Percentiles rank a stretch among this genome's conserved stretches.
Evolutionary conservation across 1,140 invertebrate species (phyloP).

Genomic region (Zophobas morio): DNA sequence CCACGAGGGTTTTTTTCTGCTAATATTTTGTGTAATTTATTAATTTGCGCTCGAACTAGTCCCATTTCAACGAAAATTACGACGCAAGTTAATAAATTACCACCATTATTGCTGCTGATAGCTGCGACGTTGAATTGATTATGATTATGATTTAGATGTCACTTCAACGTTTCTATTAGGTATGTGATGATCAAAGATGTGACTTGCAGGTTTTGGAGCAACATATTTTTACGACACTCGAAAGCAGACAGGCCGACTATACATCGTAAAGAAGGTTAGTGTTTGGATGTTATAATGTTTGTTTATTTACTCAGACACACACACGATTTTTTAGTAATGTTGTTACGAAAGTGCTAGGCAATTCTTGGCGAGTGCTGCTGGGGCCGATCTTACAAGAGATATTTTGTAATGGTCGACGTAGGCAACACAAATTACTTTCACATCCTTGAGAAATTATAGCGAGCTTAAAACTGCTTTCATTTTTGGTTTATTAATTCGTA

Average conservation of each 20-base stretch:
- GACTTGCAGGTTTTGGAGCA: slow-evolving; percentile 22
- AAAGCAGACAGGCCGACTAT: not conserved
- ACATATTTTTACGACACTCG: too few species aligned
- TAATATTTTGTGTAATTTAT: not conserved
- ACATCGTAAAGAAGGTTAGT: not conserved
- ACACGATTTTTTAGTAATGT: too few species aligned
- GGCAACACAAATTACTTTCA: slow-evolving; percentile 35
- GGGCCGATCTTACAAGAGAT: too few species aligned
- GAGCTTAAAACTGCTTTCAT: not conserved
- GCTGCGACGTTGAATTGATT: slow-evolving; percentile 14
- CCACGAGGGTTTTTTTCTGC: not conserved
- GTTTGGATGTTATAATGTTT: too few species aligned
- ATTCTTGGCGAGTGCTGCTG: too few species aligned
- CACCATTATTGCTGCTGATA: not conserved
- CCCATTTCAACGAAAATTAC: too few species aligned
- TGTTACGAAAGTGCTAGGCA: too few species aligned
- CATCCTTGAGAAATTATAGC: not conserved
- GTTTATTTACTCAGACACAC: too few species aligned
- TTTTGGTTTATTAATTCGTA: not conserved
- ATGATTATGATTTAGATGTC: slow-evolving; percentile 32
- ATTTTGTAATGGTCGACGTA: not conserved
- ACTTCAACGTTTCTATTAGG: slow-evolving; percentile 21
- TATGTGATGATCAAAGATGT: slow-evolving; percentile 13
- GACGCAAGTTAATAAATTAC: not conserved
- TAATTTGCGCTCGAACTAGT: too few species aligned